Evolutionary conservation across 2,888 invertebrate genomes (phyloP).

Genomic region (Drosophila cognata): DNA sequence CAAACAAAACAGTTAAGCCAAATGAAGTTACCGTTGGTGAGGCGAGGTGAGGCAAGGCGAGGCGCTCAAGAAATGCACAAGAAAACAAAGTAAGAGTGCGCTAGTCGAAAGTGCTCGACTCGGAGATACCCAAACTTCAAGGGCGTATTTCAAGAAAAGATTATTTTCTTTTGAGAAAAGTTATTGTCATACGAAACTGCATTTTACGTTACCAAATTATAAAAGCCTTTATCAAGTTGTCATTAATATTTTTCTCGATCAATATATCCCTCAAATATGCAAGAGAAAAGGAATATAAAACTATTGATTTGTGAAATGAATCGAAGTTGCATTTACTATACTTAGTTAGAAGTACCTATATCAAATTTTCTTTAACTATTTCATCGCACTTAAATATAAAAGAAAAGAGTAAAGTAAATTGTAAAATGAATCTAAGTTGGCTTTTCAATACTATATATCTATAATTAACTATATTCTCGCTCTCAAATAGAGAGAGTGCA

Average conservation of each 20-base stretch:
- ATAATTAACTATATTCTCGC: too few species aligned
- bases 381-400: too few species aligned
- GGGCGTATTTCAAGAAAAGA: not conserved
- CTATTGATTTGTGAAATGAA: not conserved
- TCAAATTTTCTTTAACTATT: not conserved
- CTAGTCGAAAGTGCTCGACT: not conserved
- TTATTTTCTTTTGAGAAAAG: not conserved
- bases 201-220: not conserved
- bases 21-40: constrained; percentile 38
- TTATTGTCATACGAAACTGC: not conserved
- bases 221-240: not conserved
- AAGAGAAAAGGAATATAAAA: not conserved
- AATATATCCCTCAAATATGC: too few species aligned
- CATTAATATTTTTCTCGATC: not conserved
- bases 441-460: too few species aligned
- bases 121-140: not conserved
- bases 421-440: too few species aligned
- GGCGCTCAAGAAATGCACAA: constrained; percentile 20
- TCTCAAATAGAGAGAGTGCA: too few species aligned
- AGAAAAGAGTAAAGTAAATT: too few species aligned
- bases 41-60: not conserved
- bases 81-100: constrained; percentile 7
- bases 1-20: constrained; percentile 21
- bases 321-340: not conserved
- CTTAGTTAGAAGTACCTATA: not conserved